Evolutionary conservation across 30 jellyfish, hydroid and myxozoan genomes (phyloP), one percentile per base, ranked within the genome.

Genomic region (Calvadosia cruxmelitensis): DNA sequence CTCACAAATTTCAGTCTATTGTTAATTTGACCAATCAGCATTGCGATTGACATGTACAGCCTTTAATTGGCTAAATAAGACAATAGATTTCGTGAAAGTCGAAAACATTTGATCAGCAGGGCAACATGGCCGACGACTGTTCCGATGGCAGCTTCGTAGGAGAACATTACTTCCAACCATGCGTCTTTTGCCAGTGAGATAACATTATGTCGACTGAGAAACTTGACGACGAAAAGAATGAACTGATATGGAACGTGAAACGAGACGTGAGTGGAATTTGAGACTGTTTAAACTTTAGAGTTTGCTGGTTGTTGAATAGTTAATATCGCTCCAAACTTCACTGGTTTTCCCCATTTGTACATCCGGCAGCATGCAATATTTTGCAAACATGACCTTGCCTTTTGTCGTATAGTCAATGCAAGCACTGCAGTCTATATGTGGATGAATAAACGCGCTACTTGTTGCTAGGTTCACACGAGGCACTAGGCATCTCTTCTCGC

Each of bases 81-180:
- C 57, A 42, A 42, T 42, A 20, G 57, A 42, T 42, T 42, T 42
- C 57, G 10, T 5, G 15, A 5, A 42, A 42, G 57, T 42, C 20
- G 57, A 42, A 42, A 42, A 42, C 57, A 42, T 42, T 42, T 42
- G 57, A 42, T 42, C 57, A 42, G 57, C 57, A 42, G 57, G 57
- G 57, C 57, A 42, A 42, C 57, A 42, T 42, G 57, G 57, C 57
- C 57, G 57, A 42, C 57, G 57, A 5, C 57, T 42, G 57, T 42
- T 42, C 20, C 10, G 57, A 20, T 42, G 20, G 20, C 57, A 5
- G 57, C 20, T 42, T 42, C 57, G 20, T 42, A 20, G 57, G 20
- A 42, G 20, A 42, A 20, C 57, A 10, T 42, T 42, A 5, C 10
- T 42, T 42, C n/a, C 15, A 42, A 42, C 10, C 15, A 42, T 42